These are phyloP conservation scores for Chaenodraco wilsoni DNA, from an alignment of 2,797 vertebrate species.

Conservation along the genomic window DNA sequence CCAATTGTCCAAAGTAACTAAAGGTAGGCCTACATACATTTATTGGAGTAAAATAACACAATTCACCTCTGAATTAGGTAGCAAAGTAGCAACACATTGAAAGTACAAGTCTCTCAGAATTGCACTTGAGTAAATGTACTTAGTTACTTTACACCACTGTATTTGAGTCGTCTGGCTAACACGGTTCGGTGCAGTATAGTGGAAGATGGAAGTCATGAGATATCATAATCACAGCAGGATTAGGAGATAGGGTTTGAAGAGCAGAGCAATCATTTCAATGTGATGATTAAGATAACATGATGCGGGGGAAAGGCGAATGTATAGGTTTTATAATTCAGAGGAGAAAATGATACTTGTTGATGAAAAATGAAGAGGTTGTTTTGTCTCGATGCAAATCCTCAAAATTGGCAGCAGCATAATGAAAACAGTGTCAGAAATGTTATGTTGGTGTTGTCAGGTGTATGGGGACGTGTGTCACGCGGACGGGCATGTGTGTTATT, in stretches of 20 bases:
- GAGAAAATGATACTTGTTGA: constrained; percentile 14
- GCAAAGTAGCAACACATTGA: no score
- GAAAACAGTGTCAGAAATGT: neutral
- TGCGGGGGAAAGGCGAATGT: neutral
- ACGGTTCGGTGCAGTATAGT: constrained; percentile 2
- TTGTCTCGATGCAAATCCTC: neutral
- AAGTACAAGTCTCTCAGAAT: no score
- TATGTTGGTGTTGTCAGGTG: constrained; percentile 24
- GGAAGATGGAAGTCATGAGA: constrained; percentile 17
- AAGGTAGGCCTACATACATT: no score
- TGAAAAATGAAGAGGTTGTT: neutral
- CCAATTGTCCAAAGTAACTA: no score
- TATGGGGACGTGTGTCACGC: constrained; percentile 16
- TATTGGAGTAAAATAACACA: no score
- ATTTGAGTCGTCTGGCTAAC: constrained; percentile 9
- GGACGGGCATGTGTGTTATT: constrained; percentile 41
- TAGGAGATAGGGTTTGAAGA: constrained; percentile 14
- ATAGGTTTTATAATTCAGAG: constrained; percentile 19
- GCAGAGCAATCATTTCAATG: neutral
- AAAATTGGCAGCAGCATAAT: constrained; percentile 10
- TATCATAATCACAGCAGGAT: constrained; percentile 15
- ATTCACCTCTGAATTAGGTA: no score
- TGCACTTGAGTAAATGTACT: no score
- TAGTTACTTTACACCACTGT: neutral
- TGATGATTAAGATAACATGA: neutral